Evolutionary conservation across 2,113 vertebrate species (phyloP).

Genomic region (Cricetomys ansorgei): DNA sequence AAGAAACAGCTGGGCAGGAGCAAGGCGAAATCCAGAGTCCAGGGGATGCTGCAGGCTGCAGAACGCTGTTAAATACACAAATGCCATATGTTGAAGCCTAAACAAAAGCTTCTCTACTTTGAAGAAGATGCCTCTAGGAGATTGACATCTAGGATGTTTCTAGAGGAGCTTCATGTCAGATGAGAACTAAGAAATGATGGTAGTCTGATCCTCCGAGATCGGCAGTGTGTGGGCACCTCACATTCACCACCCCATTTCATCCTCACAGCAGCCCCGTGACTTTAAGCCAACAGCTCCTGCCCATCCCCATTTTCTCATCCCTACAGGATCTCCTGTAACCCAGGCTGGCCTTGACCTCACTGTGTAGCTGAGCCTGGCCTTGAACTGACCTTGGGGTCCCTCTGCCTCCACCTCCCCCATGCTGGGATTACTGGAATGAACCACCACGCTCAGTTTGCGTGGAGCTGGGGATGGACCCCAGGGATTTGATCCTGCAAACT

Average conservation of each 20-base stretch:
- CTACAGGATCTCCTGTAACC: neutral
- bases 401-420: neutral
- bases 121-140: neutral
- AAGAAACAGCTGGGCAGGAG: neutral
- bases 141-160: neutral
- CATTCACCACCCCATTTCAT: neutral
- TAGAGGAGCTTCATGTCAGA: neutral
- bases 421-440: neutral
- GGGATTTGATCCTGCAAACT: neutral
- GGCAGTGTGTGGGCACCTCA: accelerated
- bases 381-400: no score
- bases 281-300: neutral
- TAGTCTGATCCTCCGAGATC: accelerated
- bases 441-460: neutral
- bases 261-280: neutral
- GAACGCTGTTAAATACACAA: no score
- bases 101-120: neutral
- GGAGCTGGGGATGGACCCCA: neutral
- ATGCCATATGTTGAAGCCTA: neutral
- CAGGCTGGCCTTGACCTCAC: neutral
- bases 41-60: neutral
- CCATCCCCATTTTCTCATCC: neutral
- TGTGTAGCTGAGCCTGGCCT: neutral
- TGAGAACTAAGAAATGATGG: neutral
- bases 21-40: neutral